A percentile compares a stretch with the other conserved stretches of the same genome.
phyloP scores from a whole-genome alignment of 1,140 invertebrate species.

The Calycopis cecrops region DNA sequence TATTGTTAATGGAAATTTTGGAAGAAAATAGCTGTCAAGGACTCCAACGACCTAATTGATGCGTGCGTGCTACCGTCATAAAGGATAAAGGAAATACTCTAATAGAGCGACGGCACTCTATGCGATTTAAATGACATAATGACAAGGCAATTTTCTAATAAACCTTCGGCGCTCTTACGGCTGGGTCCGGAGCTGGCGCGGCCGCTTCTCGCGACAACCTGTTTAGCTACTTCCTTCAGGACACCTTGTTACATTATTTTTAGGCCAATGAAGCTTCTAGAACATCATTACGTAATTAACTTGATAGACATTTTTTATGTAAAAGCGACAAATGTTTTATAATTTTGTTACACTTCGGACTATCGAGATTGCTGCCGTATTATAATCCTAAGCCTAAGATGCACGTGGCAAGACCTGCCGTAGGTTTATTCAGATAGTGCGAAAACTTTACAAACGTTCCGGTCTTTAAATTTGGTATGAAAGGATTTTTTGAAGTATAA shows the following conservation, averaged over 20 bases:
- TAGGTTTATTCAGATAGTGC: too few relatives aligned
- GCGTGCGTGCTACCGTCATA: slow-evolving; percentile 67
- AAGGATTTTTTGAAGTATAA: not conserved
- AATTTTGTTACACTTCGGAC: too few relatives aligned
- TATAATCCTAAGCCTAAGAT: too few relatives aligned
- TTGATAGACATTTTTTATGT: too few relatives aligned
- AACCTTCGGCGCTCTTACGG: slow-evolving; percentile 67
- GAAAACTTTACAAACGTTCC: too few relatives aligned
- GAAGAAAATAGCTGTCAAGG: slow-evolving; percentile 36
- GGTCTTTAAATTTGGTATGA: not conserved
- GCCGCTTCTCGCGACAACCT: slow-evolving; percentile 53
- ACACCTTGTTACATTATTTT: slow-evolving; percentile 44
- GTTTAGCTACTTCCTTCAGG: slow-evolving; percentile 64
- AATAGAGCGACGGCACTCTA: slow-evolving; percentile 71
- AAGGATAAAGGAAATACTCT: slow-evolving; percentile 74
- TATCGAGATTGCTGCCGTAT: too few relatives aligned
- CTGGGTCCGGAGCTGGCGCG: slow-evolving; percentile 56
- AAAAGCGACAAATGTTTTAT: too few relatives aligned
- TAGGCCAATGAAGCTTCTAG: slow-evolving; percentile 7
- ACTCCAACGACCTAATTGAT: slow-evolving; percentile 63
- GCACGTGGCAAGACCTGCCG: too few relatives aligned
- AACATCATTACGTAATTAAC: slow-evolving; percentile 12
- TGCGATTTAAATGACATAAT: slow-evolving; percentile 76
- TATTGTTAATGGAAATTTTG: slow-evolving; percentile 13
- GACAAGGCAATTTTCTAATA: slow-evolving; percentile 74